phyloP scores from a whole-genome alignment of 2,797 vertebrate species.

The Botia almorhae region DNA sequence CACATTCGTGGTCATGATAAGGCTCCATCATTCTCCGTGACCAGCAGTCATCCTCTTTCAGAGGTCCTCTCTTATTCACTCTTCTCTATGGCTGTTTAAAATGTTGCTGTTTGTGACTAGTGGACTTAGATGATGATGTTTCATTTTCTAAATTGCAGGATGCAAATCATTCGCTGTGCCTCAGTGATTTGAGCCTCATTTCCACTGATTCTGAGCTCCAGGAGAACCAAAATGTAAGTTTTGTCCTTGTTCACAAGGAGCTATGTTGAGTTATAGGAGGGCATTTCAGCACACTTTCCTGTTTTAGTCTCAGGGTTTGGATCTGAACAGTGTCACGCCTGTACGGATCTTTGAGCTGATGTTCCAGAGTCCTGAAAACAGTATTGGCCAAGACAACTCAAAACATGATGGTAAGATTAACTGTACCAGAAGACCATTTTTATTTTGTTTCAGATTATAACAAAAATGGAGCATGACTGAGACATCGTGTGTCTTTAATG shows the following conservation, averaged over 20 bases:
- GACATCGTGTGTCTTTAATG: background rate
- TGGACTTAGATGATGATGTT: constrained; percentile 52
- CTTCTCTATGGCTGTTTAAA: background rate
- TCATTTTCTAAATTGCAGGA: constrained; percentile 81
- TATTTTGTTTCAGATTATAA: background rate
- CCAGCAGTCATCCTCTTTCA: constrained; percentile 83
- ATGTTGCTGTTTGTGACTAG: background rate
- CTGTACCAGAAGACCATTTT: background rate
- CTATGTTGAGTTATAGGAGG: background rate
- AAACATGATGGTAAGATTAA: constrained; percentile 79
- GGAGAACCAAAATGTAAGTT: constrained; percentile 91
- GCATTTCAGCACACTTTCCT: constrained; percentile 16
- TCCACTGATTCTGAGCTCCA: constrained; percentile 93
- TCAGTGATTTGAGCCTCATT: constrained; percentile 96
- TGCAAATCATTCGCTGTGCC: constrained; percentile 95
- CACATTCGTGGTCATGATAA: constrained; percentile 97
- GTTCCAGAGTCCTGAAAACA: constrained; percentile 94
- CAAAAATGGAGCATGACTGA: no score
- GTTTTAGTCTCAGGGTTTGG: constrained; percentile 86
- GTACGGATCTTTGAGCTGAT: constrained; percentile 96
- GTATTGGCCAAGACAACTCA: constrained; percentile 86
- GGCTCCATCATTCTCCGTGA: constrained; percentile 82
- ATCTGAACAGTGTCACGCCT: constrained; percentile 90
- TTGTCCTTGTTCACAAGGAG: background rate
- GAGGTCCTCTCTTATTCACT: constrained; percentile 79